A percentile compares a stretch with the other conserved stretches of the same genome.
phyloP scores from a whole-genome alignment of 37 sponge, comb jelly and placozoan genomes.

The Beroe forskalii region DNA sequence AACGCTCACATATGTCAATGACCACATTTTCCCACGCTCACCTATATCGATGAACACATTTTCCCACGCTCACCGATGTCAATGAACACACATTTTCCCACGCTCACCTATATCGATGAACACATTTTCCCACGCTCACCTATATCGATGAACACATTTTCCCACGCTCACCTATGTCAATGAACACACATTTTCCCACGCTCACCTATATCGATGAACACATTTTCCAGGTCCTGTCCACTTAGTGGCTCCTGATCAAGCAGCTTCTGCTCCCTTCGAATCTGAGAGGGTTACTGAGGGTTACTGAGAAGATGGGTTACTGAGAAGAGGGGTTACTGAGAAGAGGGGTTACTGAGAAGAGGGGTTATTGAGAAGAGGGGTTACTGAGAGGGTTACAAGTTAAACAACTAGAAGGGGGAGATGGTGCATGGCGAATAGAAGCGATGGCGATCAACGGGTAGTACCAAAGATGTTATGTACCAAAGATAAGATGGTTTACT shows the following conservation, averaged over 20 bases:
- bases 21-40: background rate
- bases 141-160: background rate
- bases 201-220: conserved; percentile 52
- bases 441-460: no score
- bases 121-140: background rate
- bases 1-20: background rate
- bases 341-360: no score
- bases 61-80: background rate
- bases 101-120: conserved; percentile 12
- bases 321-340: no score
- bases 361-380: no score
- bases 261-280: conserved; percentile 18
- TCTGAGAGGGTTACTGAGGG: no score
- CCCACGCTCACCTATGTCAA: background rate
- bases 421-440: no score
- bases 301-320: no score
- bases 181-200: conserved; percentile 10
- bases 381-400: no score
- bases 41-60: background rate
- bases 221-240: background rate
- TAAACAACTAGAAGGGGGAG: no score
- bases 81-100: no score
- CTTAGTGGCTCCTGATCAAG: background rate
- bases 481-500: no score
- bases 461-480: no score